Conservation (phyloP, 2,888 invertebrate genomes). For the Priocnemis perturbator region DNA sequence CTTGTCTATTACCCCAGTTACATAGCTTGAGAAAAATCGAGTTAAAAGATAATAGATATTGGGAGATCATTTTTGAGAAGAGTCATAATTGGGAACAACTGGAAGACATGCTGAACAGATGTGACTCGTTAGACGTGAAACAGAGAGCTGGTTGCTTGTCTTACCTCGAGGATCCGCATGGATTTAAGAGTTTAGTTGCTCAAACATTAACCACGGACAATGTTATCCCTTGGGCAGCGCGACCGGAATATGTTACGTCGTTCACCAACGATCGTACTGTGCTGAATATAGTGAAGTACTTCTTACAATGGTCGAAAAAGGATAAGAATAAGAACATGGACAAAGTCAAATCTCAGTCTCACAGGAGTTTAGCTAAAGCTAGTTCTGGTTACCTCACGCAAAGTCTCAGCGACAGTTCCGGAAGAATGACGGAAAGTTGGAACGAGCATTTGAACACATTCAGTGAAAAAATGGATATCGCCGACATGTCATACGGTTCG, state of each 20-base stretch:
- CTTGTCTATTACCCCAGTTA: constrained; percentile 91
- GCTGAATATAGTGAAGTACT: constrained; percentile 83
- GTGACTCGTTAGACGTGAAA: constrained; percentile 88
- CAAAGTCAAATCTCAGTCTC: constrained; percentile 37
- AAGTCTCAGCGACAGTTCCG: constrained; percentile 51
- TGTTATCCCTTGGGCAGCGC: constrained; percentile 82
- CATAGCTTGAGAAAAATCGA: constrained; percentile 84
- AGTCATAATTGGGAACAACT: constrained; percentile 90
- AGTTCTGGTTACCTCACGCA: constrained; percentile 49
- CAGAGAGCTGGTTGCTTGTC: constrained; percentile 93
- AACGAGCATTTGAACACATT: constrained; percentile 42
- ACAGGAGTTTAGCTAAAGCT: constrained; percentile 47
- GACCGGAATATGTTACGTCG: constrained; percentile 82
- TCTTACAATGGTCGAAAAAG: constrained; percentile 74
- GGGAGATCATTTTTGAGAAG: constrained; percentile 90
- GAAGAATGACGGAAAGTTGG: constrained; percentile 45
- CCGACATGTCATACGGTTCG: constrained; percentile 46
- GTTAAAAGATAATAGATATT: constrained; percentile 90
- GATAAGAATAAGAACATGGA: constrained; percentile 46
- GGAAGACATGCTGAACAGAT: constrained; percentile 81
- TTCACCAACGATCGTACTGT: constrained; percentile 86
- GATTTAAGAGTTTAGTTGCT: constrained; percentile 86
- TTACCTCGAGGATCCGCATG: constrained; percentile 87
- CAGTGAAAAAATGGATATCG: constrained; percentile 65
- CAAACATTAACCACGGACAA: constrained; percentile 87